These are phyloP conservation scores for Habroteleia sp. DNA, from an alignment of 2,888 invertebrate species.

Conservation along the genomic window DNA sequence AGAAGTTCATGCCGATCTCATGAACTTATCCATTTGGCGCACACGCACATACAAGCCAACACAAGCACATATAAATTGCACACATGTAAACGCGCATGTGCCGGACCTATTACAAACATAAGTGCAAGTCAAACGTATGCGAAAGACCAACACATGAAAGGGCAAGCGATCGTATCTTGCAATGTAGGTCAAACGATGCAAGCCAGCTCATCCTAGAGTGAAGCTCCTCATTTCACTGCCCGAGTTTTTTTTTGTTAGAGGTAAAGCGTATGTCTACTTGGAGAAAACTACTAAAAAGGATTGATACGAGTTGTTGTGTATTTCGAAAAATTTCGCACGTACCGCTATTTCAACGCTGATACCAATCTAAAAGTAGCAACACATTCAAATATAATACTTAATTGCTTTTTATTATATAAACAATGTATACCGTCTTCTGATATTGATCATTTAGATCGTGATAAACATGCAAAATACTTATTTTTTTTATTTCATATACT, in stretches of 20 bases:
- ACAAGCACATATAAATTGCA: conserved; percentile 30
- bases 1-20: conserved; percentile 65
- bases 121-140: conserved; percentile 43
- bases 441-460: too few relatives aligned
- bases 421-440: too few relatives aligned
- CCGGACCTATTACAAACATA: conserved; percentile 46
- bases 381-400: conserved; percentile 62
- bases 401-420: too few relatives aligned
- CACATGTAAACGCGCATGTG: conserved; percentile 32
- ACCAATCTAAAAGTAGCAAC: conserved; percentile 67
- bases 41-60: conserved; percentile 44
- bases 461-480: too few relatives aligned
- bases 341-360: conserved; percentile 66
- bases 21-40: conserved; percentile 50
- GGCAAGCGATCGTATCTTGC: conserved; percentile 69
- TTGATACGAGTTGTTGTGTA: conserved; percentile 37
- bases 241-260: conserved; percentile 65
- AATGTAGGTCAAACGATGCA: conserved; percentile 73
- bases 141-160: conserved; percentile 47
- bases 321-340: conserved; percentile 32
- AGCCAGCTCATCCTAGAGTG: conserved; percentile 62
- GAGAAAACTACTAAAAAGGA: conserved; percentile 42
- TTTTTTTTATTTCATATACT: too few relatives aligned
- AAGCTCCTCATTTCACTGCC: conserved; percentile 68
- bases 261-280: conserved; percentile 54